Evolutionary conservation across 2,888 invertebrate genomes (phyloP).

Genomic region (Drosophila monieri): DNA sequence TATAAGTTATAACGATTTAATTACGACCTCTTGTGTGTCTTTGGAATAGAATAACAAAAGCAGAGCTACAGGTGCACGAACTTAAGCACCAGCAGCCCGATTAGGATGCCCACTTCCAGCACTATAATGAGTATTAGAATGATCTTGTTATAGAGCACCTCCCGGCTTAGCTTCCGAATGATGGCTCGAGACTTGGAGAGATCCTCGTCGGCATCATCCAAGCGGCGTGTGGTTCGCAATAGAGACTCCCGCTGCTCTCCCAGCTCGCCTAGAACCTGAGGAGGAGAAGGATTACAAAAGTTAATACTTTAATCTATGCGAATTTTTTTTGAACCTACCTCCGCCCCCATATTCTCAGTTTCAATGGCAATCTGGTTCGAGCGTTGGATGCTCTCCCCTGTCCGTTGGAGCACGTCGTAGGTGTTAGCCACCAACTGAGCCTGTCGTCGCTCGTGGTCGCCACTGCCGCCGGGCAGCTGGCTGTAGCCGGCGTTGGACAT

Average conservation of each 20-base stretch:
- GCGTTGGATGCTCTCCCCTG: conserved; percentile 87
- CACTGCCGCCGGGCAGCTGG: conserved; percentile 62
- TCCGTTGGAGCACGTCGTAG: conserved; percentile 83
- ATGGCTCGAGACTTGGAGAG: conserved; percentile 87
- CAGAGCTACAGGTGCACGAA: conserved; percentile 81
- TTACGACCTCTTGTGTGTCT: conserved; percentile 17
- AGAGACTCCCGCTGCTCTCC: conserved; percentile 91
- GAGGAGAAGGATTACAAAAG: neutral
- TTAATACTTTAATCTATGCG: neutral
- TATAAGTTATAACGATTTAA: conserved; percentile 13
- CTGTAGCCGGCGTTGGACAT: conserved; percentile 67
- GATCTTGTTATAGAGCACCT: conserved; percentile 90
- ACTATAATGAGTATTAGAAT: conserved; percentile 90
- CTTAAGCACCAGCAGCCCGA: conserved; percentile 87
- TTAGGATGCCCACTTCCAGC: conserved; percentile 88
- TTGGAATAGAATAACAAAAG: conserved; percentile 68
- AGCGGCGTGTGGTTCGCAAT: conserved; percentile 87
- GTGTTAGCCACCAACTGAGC: conserved; percentile 84
- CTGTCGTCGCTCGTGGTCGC: conserved; percentile 80
- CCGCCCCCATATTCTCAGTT: conserved; percentile 91
- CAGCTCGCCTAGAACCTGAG: conserved; percentile 89
- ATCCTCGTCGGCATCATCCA: conserved; percentile 89
- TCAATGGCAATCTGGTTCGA: conserved; percentile 91
- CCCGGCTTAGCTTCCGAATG: conserved; percentile 87
- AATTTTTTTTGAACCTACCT: conserved; percentile 75